A percentile compares a stretch with the other conserved stretches of the same genome.
phyloP scores from a whole-genome alignment of 1,140 invertebrate genomes.

The Pogonognathellus flavescens region DNA sequence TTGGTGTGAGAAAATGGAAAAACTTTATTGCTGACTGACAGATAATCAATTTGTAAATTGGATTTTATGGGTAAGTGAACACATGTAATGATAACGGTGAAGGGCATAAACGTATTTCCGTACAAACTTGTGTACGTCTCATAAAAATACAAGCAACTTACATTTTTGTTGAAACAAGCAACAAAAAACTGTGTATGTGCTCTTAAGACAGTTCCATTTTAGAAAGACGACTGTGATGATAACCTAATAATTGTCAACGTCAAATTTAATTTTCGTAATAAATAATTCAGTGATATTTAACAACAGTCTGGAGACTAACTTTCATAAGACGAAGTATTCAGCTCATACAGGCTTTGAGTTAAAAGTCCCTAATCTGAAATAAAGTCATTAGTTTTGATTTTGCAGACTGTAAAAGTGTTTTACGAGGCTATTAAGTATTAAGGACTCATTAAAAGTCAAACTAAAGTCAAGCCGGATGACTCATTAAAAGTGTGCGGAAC shows the following conservation, averaged over 20 bases:
- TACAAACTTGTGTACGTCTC: background rate
- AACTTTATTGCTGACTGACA: conserved; percentile 21
- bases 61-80: conserved; percentile 8
- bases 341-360: background rate
- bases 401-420: conserved; percentile 44
- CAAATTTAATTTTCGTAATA: conserved; percentile 46
- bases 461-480: conserved; percentile 47
- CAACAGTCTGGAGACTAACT: conserved; percentile 24
- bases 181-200: background rate
- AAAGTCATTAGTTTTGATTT: conserved; percentile 50
- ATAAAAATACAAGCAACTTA: conserved; percentile 6
- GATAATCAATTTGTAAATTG: conserved; percentile 27
- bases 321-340: background rate
- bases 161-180: conserved; percentile 14
- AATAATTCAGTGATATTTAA: conserved; percentile 48
- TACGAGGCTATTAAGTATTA: conserved; percentile 42
- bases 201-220: background rate
- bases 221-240: conserved; percentile 12
- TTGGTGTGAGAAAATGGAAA: background rate
- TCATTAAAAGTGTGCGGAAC: conserved; percentile 46
- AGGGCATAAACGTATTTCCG: background rate
- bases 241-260: conserved; percentile 35
- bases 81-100: conserved; percentile 6
- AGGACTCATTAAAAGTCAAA: conserved; percentile 48
- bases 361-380: conserved; percentile 32